Conservation (phyloP, 1,140 invertebrate species). For the Drosophila ercepeae region DNA sequence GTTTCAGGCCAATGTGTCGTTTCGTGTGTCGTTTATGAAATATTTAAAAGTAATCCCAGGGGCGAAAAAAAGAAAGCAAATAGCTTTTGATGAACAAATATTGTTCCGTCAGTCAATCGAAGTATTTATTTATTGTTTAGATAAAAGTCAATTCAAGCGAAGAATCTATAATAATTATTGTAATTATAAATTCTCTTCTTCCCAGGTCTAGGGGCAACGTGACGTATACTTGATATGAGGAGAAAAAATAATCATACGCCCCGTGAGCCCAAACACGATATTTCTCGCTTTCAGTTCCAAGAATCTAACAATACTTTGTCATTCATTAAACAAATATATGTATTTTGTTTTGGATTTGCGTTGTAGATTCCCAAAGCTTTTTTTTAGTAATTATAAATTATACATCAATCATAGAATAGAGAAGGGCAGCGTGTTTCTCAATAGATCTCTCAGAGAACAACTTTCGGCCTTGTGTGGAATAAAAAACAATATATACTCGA, state of each 20-base stretch:
- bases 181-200: too few species aligned
- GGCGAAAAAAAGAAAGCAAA: slow-evolving; percentile 38
- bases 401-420: background rate
- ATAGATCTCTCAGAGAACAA: background rate
- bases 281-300: too few species aligned
- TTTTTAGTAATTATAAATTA: slow-evolving; percentile 13
- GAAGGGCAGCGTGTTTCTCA: background rate
- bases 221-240: background rate
- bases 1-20: background rate
- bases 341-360: slow-evolving; percentile 9
- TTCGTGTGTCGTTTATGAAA: slow-evolving; percentile 25
- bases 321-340: background rate
- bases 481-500: background rate
- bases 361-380: slow-evolving; percentile 10
- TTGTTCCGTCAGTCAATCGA: slow-evolving; percentile 4
- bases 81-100: slow-evolving; percentile 41
- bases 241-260: too few species aligned
- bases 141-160: too few species aligned
- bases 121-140: slow-evolving; percentile 2
- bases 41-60: slow-evolving; percentile 42
- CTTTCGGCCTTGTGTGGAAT: background rate
- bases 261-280: too few species aligned
- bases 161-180: too few species aligned
- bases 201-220: too few species aligned
- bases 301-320: too few species aligned